A percentile compares a stretch with the other conserved stretches of the same genome.
Conservation (phyloP, 2,113 vertebrate species). For the Erythrolamprus reginae region DNA sequence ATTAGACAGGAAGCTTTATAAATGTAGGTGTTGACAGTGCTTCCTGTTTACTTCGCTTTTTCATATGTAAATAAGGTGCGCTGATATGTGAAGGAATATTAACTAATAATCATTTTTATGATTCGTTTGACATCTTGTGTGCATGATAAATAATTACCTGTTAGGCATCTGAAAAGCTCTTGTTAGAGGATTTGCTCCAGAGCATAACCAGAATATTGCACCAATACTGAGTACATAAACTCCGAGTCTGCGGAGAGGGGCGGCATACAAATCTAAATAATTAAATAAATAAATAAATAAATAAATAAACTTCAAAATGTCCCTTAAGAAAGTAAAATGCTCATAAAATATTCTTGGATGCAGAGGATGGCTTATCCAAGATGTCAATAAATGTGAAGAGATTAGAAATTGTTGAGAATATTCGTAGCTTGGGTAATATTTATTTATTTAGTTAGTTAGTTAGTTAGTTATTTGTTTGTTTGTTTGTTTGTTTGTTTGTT, state of each 20-base stretch:
- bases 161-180: background rate
- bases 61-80: background rate
- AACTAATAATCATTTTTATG: background rate
- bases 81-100: background rate
- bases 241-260: too few species aligned
- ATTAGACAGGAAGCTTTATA: background rate
- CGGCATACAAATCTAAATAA: too few species aligned
- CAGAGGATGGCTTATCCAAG: background rate
- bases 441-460: too few species aligned
- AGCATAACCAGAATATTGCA: background rate
- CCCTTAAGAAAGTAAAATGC: background rate
- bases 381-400: background rate
- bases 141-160: background rate
- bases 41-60: background rate
- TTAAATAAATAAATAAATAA: too few species aligned
- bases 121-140: background rate
- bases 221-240: background rate
- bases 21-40: background rate
- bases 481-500: too few species aligned
- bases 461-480: too few species aligned
- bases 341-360: background rate
- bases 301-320: background rate
- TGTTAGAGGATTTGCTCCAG: background rate
- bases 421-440: fast-evolving
- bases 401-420: background rate